These are phyloP conservation scores for Drosophila suzukii DNA, from an alignment of 1,140 invertebrate genomes.

Conservation along the genomic window DNA sequence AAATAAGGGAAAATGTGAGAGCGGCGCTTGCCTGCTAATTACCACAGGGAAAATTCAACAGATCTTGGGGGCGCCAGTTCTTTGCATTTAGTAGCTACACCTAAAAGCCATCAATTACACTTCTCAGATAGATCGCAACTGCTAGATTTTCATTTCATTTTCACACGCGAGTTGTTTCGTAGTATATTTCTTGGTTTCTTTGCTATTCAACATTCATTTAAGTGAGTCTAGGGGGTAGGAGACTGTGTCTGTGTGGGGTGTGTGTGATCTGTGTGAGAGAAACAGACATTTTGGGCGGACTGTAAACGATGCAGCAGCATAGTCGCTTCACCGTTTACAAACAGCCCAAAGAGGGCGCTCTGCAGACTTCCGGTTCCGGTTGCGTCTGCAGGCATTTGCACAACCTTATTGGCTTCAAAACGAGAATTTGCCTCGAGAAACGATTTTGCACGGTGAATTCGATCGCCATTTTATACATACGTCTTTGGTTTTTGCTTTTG, in stretches of 20 bases:
- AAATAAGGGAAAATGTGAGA: conserved; percentile 4
- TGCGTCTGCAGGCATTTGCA: conserved; percentile 68
- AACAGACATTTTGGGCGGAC: conserved; percentile 60
- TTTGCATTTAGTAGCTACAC: conserved; percentile 16
- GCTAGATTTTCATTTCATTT: conserved; percentile 7
- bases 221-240: conserved; percentile 18
- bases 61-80: conserved; percentile 24
- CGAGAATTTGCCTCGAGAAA: conserved; percentile 68
- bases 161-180: neutral
- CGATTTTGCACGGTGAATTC: conserved; percentile 40
- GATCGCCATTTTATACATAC: conserved; percentile 23
- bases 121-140: conserved; percentile 34
- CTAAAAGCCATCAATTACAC: conserved; percentile 38
- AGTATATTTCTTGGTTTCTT: conserved; percentile 2
- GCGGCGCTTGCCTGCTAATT: conserved; percentile 1
- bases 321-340: neutral
- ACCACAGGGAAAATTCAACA: conserved; percentile 1
- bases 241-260: conserved; percentile 21
- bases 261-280: conserved; percentile 39
- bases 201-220: conserved; percentile 50
- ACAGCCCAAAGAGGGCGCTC: conserved; percentile 57
- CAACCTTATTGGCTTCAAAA: conserved; percentile 78
- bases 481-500: conserved; percentile 34
- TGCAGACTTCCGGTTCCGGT: conserved; percentile 39
- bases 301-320: neutral